phyloP scores from a whole-genome alignment of 64 coral and sea anemone genomes.

The Actinia equina region DNA sequence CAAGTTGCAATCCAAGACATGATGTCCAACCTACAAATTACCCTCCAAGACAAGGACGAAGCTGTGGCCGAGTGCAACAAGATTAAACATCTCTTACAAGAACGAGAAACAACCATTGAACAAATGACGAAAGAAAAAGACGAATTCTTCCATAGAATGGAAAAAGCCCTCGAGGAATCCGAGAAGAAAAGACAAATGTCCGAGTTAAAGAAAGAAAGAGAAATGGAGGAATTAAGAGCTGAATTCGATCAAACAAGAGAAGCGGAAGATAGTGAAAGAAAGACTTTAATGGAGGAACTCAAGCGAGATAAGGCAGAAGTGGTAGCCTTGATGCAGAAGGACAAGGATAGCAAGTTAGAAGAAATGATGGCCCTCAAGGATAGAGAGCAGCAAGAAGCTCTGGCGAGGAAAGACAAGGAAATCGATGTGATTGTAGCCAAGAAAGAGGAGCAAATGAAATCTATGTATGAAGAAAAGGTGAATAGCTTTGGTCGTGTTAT shows the following conservation, averaged over 20 bases:
- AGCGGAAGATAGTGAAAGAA: conserved; percentile 76
- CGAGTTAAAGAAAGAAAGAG: conserved; percentile 78
- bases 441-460: conserved; percentile 88
- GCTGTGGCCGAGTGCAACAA: conserved; percentile 42
- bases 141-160: conserved; percentile 96
- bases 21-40: conserved; percentile 85
- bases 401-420: conserved; percentile 75
- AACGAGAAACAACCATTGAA: conserved; percentile 52
- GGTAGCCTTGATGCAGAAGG: conserved; percentile 89
- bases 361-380: conserved; percentile 76
- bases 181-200: conserved; percentile 72
- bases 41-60: conserved; percentile 80
- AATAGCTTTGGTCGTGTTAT: not conserved
- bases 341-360: conserved; percentile 20
- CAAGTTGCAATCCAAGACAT: conserved; percentile 92
- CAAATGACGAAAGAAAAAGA: conserved; percentile 93
- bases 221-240: conserved; percentile 74
- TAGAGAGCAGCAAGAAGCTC: conserved; percentile 64
- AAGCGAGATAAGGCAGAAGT: conserved; percentile 90
- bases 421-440: conserved; percentile 46
- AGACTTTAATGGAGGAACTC: conserved; percentile 80
- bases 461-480: conserved; percentile 81
- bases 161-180: conserved; percentile 91
- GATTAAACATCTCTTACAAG: conserved; percentile 49
- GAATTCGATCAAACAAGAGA: conserved; percentile 63